Conservation (phyloP, 2,797 vertebrate species). For the Pseudochromis fuscus region DNA sequence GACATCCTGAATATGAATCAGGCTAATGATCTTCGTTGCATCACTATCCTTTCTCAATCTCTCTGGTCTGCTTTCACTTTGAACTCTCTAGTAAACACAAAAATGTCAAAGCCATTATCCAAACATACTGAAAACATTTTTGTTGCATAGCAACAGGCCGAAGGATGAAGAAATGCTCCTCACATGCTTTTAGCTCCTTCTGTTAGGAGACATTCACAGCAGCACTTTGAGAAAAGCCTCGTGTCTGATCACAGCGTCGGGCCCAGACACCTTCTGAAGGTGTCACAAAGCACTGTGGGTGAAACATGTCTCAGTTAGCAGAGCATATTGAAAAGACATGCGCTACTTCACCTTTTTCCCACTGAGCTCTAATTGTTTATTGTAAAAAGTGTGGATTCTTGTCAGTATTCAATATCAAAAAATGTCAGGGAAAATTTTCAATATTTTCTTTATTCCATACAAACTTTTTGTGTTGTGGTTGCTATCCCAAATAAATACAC, state of each 20-base stretch:
- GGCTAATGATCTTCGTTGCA: neutral
- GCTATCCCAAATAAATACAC: no score
- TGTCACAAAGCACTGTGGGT: neutral
- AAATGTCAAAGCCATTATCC: constrained; percentile 37
- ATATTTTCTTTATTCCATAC: no score
- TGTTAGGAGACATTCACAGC: constrained; percentile 25
- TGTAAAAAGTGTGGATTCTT: no score
- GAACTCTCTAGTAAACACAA: constrained; percentile 36
- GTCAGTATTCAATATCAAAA: no score
- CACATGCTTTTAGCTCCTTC: constrained; percentile 31
- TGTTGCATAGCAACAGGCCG: constrained; percentile 72
- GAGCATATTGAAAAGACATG: neutral
- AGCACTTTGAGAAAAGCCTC: constrained; percentile 21
- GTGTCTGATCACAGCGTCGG: constrained; percentile 28
- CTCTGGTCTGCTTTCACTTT: constrained; percentile 9
- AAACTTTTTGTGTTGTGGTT: no score
- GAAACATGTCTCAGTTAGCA: neutral
- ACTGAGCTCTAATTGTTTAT: no score
- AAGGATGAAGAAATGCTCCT: constrained; percentile 31
- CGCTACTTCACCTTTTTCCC: no score
- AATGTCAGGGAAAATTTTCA: no score
- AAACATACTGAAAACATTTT: constrained; percentile 46
- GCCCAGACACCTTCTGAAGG: neutral
- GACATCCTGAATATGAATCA: neutral
- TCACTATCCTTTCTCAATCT: constrained; percentile 3